Base-by-base conservation (phyloP, 2,888 invertebrate species). In the Venusia cambrica region DNA sequence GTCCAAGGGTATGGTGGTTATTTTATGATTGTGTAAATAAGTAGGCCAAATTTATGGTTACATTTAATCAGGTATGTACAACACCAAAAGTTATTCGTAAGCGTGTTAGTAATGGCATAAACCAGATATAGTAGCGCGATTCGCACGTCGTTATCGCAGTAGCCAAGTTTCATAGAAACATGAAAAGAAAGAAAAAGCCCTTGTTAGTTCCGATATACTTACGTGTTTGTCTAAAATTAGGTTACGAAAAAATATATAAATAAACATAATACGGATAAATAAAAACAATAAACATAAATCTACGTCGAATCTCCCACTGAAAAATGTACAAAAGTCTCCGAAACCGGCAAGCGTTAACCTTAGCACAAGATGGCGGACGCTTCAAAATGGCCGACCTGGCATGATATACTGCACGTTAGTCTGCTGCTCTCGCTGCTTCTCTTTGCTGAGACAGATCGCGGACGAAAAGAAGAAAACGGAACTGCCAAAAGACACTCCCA, bases 321-420 rank as follows among this genome's bases (percentile, higher is more conserved):
- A 54, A 41, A 48, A 48, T 49, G 28, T 48, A 50, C 45, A 54
- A 53, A 51, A 45, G 51, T 51, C 41, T 64, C 70, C 66, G 48
- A 52, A 67, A 73, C 83, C 83, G 73, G 65, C 69, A 85, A 85
- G 85, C 85, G 73, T 81, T 77, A 77, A 51, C 56, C 54, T 35
- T 36, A 38, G 44, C 54, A n/a, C n/a, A 56, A 58, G 45, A 57
- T 59, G 55, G 56, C 58, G 49, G 71, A 54, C 48, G 44, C 35
- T 36, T 35, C 63, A 65, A 68, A 24, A 73, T 73, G 75, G 77
- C 80, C 73, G 75, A 94, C 94, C 94, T 92, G 94, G 94, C 94
- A 94, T 94, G 69, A 95, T 93, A 90, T 95, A 95, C 83, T 94
- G 94, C 88, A 94, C 92, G 79, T 94, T 94, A 70, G 92, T 90